Evolutionary conservation across 2,113 vertebrate species (phyloP), one percentile per base, ranked within the genome.

Genomic region (Centrocercus urophasianus): DNA sequence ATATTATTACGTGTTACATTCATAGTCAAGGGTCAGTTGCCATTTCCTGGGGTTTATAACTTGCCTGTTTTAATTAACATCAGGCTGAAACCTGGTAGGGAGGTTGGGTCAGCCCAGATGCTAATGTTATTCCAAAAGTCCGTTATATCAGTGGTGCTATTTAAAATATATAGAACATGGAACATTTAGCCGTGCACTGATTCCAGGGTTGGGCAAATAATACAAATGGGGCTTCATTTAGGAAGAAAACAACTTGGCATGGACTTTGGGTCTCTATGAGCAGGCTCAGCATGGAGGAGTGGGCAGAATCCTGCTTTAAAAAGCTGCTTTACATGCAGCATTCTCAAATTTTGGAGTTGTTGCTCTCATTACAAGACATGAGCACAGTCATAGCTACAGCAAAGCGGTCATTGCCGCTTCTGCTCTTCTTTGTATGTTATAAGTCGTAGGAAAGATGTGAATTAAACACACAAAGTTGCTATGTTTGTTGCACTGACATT

Each of bases 61-160:
- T 97, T 98, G 98, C 98, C 98, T 98, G 97, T 98, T 98, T 98
- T 98, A 98, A 98, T 98, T 98, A 98, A 98, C 97, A 98, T 98
- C 98, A 98, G 97, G 92, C 96, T 98, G 94, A 97, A 97, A 97
- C 97, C 97, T 98, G 96, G 96, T 96, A 96, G 95, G 97, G 96
- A 98, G 98, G 97, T 14, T 89, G 95, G 91, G 97, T 97, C 96
- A 97, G 96, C 96, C 97, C 98, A 98, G 98, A 98, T 98, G 98
- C 97, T 97, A 98, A 97, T 97, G 97, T 97, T 98, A 97, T 97
- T 98, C 96, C 97, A 97, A 96, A 98, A 97, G 96, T 93, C 92
- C 96, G 90, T 97, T 97, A 81, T 97, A 98, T 97, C 97, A 95
- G 96, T 64, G 84, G 88, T 97, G 94, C 94, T 96, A 80, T 96